Evolutionary conservation across 2,888 invertebrate species (phyloP).

Genomic region (Dyspetes luteomarginatus): DNA sequence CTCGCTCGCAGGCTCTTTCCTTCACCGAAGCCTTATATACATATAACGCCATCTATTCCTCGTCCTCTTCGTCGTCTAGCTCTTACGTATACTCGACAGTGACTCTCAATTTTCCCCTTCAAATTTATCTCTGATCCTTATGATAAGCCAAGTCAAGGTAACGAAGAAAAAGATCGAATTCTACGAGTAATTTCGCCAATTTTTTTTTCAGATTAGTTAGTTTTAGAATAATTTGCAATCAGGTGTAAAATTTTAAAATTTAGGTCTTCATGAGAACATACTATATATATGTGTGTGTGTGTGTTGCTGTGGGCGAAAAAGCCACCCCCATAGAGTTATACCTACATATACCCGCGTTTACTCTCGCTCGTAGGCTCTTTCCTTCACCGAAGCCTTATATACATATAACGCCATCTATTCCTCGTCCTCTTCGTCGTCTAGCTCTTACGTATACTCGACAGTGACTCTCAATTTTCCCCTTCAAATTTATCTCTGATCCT

Average conservation of each 20-base stretch:
- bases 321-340: conserved; percentile 46
- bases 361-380: conserved; percentile 65
- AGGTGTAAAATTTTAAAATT: too few species aligned
- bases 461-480: conserved; percentile 64
- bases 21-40: conserved; percentile 47
- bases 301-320: conserved; percentile 36
- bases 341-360: conserved; percentile 65
- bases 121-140: conserved; percentile 15
- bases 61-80: conserved; percentile 61
- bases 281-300: conserved; percentile 30
- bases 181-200: too few species aligned
- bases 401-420: conserved; percentile 45
- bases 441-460: conserved; percentile 68
- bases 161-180: too few species aligned
- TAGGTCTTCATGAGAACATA: too few species aligned
- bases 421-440: conserved; percentile 61
- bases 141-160: too few species aligned
- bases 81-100: conserved; percentile 68
- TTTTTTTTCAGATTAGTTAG: too few species aligned
- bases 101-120: conserved; percentile 62
- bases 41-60: conserved; percentile 51
- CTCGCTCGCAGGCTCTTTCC: conserved; percentile 63
- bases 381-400: conserved; percentile 50
- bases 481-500: conserved; percentile 15
- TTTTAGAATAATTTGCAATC: too few species aligned